Percentiles rank a stretch among this genome's conserved stretches.
These are phyloP conservation scores for Andrena hattorfiana DNA, from an alignment of 2,888 invertebrate species.

Conservation along the genomic window DNA sequence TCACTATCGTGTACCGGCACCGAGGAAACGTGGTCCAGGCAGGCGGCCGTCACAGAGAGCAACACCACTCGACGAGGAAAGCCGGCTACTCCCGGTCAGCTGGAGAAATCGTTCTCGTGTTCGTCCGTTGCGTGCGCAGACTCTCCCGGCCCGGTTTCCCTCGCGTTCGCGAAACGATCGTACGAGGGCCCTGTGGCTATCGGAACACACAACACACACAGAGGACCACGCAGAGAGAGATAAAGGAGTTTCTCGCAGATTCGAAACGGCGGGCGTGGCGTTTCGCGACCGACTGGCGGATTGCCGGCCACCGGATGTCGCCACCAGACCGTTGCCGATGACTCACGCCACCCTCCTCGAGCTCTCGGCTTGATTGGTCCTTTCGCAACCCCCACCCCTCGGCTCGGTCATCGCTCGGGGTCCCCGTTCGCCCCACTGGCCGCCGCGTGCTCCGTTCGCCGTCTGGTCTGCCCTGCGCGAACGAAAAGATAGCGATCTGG, in stretches of 20 bases:
- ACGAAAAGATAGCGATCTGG: constrained; percentile 43
- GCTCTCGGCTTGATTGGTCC: constrained; percentile 59
- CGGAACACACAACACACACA: constrained; percentile 17
- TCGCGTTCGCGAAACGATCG: constrained; percentile 60
- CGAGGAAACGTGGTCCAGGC: constrained; percentile 48
- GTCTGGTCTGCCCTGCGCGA: constrained; percentile 25
- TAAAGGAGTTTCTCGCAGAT: constrained; percentile 19
- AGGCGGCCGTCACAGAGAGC: constrained; percentile 47
- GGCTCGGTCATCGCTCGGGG: constrained; percentile 54
- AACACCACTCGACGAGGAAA: constrained; percentile 46
- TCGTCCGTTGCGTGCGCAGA: constrained; percentile 48
- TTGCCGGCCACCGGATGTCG: constrained; percentile 75
- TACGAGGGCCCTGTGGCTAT: constrained; percentile 37
- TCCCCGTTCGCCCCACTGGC: constrained; percentile 21
- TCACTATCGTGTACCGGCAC: constrained; percentile 54
- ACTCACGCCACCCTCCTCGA: constrained; percentile 81
- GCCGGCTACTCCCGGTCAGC: constrained; percentile 54
- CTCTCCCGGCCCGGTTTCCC: constrained; percentile 49
- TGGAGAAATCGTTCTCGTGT: constrained; percentile 46
- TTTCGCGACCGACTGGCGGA: constrained; percentile 84
- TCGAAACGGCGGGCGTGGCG: constrained; percentile 83
- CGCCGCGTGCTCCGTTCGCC: background rate
- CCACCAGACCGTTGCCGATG: constrained; percentile 78
- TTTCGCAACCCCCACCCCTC: constrained; percentile 54
- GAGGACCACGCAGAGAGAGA: constrained; percentile 9